Percentiles rank a stretch among this genome's conserved stretches.
Evolutionary conservation across 2,888 invertebrate genomes (phyloP).

Genomic region (Ischnura elegans): DNA sequence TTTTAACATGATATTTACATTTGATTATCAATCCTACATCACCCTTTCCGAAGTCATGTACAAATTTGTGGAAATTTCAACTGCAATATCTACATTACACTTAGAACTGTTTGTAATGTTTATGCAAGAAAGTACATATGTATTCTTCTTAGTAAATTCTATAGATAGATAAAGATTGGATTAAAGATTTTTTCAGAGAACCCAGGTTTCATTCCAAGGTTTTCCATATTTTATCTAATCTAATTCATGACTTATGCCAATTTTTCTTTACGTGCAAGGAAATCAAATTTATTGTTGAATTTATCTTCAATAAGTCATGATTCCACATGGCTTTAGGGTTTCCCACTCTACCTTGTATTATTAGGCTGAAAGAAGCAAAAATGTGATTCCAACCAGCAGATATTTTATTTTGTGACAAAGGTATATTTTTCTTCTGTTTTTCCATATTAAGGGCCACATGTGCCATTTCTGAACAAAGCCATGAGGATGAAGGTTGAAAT

Average conservation of each 20-base stretch:
- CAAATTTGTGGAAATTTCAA: constrained; percentile 44
- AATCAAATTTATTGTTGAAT: neutral
- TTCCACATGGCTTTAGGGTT: neutral
- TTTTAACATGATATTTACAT: constrained; percentile 55
- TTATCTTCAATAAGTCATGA: neutral
- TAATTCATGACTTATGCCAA: neutral
- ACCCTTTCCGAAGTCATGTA: constrained; percentile 16
- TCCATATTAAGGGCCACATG: neutral
- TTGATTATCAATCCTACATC: constrained; percentile 42
- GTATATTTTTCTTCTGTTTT: neutral
- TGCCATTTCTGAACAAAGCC: neutral
- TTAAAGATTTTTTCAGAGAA: neutral
- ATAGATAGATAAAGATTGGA: neutral
- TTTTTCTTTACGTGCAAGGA: neutral
- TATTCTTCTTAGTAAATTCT: neutral
- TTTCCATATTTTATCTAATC: neutral
- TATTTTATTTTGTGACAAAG: neutral
- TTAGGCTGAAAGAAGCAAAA: neutral
- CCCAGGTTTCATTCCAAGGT: neutral
- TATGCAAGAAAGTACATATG: neutral
- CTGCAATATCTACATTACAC: constrained; percentile 24
- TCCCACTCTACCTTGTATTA: no score
- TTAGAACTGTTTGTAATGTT: neutral
- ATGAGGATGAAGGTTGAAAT: neutral
- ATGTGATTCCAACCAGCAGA: neutral